Evolutionary conservation across 2,888 invertebrate genomes (phyloP), one percentile per base, ranked within the genome.

Genomic region (Pristionchus mayeri): DNA sequence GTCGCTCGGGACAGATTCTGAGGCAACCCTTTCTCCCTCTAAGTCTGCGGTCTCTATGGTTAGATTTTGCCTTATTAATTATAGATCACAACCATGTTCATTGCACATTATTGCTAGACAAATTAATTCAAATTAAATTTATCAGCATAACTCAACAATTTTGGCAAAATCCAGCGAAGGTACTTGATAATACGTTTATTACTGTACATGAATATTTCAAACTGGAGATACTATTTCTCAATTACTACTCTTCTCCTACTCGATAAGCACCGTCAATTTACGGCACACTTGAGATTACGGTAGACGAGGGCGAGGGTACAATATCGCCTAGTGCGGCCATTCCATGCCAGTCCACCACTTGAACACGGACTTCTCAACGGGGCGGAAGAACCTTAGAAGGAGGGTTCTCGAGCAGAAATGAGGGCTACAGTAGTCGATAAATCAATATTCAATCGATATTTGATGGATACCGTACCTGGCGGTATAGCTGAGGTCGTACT

Each of bases 401-500:
- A 2, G 30, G 50, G 40, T n/a, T 71, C 48, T 50, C 7, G 50
- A 48, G 40, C 9, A 30, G 76, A 78, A 50, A 16, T 30, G 0
- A 63, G 34, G 63, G 4, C 16, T 63, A 63, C 63, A 34, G 34
- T 63, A 63, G 21, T 21, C 1, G 16, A 37, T 18, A 7, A 18
- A 24, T n/a, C n/a, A n/a, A n/a, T n/a, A n/a, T n/a, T n/a, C n/a
- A n/a, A n/a, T n/a, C n/a, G n/a, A n/a, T n/a, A n/a, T n/a, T n/a
- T n/a, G n/a, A n/a, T n/a, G n/a, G 57, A 50, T 52, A 54, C 52
- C 34, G 79, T 79, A 81, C 81, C 81, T 85, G 7, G 87, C 88
- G 18, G 86, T 85, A 84, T 85, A 84, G 40, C 86, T 86, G 18
- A 88, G 83, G 27, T 85, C 81, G 84, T 88, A 88, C 81, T 88